Evolutionary conservation across 2,113 vertebrate genomes (phyloP).

Genomic region (Ciconia stormi): DNA sequence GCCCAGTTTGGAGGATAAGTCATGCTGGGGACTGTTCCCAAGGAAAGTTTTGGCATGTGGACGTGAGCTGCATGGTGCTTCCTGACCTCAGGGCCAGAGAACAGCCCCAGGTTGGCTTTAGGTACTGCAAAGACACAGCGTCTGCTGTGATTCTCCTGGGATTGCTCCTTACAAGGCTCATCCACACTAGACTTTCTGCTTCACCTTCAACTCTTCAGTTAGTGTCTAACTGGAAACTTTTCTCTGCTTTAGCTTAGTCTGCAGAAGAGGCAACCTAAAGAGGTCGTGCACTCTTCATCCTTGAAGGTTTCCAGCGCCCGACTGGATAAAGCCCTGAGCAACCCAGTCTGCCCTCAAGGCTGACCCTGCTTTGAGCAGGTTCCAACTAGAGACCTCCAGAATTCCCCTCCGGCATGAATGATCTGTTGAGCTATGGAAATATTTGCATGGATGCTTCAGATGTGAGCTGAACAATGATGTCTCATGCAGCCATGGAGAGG

Average conservation of each 20-base stretch:
- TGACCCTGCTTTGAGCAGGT: not conserved
- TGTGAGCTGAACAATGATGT: not conserved
- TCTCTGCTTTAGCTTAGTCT: not conserved
- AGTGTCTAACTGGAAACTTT: not conserved
- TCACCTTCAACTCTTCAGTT: not conserved
- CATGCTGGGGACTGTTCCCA: not conserved
- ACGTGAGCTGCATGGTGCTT: not conserved
- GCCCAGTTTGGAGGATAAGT: not conserved
- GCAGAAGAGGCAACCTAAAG: not conserved
- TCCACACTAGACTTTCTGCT: not conserved
- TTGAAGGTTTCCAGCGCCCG: not conserved
- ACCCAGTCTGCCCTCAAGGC: not conserved
- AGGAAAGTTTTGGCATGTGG: not conserved
- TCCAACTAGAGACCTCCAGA: not conserved
- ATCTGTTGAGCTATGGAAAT: not conserved
- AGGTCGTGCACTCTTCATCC: not conserved
- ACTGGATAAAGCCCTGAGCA: not conserved
- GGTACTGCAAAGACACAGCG: rapidly evolving
- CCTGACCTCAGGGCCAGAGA: not conserved
- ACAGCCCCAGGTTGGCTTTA: not conserved
- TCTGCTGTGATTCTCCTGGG: not conserved
- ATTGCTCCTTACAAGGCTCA: not conserved
- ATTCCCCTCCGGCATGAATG: not conserved
- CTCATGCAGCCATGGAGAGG: not conserved
- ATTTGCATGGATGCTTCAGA: not conserved